Evolutionary conservation across 1,140 invertebrate genomes (phyloP).

Genomic region (Phocides pigmalion): DNA sequence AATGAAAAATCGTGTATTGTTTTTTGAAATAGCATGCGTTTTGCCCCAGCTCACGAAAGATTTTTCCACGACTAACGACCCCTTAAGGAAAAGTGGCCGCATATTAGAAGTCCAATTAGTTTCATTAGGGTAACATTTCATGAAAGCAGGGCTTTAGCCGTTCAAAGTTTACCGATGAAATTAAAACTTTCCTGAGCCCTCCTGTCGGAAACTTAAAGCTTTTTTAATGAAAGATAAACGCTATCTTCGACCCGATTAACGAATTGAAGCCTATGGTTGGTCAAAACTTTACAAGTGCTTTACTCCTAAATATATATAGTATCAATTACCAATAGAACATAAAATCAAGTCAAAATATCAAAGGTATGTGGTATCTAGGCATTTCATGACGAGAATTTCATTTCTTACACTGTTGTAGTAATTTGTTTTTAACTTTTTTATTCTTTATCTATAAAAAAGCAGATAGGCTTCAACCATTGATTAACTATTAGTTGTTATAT

Average conservation of each 20-base stretch:
- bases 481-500: too few relatives aligned
- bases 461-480: too few relatives aligned
- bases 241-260: conserved; percentile 6
- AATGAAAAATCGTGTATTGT: too few relatives aligned
- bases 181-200: conserved; percentile 16
- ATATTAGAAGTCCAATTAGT: conserved; percentile 8
- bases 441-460: too few relatives aligned
- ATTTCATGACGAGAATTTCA: too few relatives aligned
- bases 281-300: not conserved
- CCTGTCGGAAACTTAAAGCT: conserved; percentile 1
- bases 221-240: conserved; percentile 8
- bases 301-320: not conserved
- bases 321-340: too few relatives aligned
- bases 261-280: not conserved
- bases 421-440: too few relatives aligned
- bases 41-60: too few relatives aligned
- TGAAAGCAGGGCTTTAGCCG: not conserved
- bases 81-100: not conserved
- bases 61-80: too few relatives aligned
- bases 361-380: not conserved
- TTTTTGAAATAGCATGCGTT: too few relatives aligned
- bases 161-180: conserved; percentile 23
- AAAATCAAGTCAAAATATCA: not conserved
- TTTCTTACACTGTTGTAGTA: too few relatives aligned
- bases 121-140: conserved; percentile 7